These are phyloP conservation scores for Plagodis pulveraria DNA, from an alignment of 2,888 invertebrate species.

Conservation along the genomic window DNA sequence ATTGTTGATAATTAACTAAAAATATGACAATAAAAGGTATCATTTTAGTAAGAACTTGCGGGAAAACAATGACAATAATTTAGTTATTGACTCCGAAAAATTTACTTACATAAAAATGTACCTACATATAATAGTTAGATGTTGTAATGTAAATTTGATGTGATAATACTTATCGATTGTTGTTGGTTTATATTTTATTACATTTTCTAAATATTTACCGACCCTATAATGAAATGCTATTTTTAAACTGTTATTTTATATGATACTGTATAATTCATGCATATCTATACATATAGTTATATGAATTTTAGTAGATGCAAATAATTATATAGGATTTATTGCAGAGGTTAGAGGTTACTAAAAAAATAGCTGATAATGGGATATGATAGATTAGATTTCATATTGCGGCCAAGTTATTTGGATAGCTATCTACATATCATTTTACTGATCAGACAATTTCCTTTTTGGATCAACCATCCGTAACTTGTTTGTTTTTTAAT, in stretches of 20 bases:
- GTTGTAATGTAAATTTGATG: slow-evolving; percentile 50
- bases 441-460: no score
- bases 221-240: slow-evolving; percentile 10
- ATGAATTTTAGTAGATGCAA: no score
- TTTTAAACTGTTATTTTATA: slow-evolving; percentile 5
- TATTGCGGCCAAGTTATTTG: no score
- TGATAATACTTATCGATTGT: slow-evolving; percentile 51
- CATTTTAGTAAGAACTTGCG: not conserved
- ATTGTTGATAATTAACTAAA: no score
- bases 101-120: not conserved
- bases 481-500: no score
- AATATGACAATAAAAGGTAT: no score
- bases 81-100: not conserved
- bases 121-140: slow-evolving; percentile 10
- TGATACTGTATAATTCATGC: not conserved
- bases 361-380: not conserved
- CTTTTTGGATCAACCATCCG: no score
- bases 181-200: slow-evolving; percentile 51
- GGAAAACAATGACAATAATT: slow-evolving; percentile 9
- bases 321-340: no score
- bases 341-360: not conserved
- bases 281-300: slow-evolving; percentile 19
- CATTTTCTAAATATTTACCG: slow-evolving; percentile 21
- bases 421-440: no score
- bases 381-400: not conserved